Base-by-base conservation (phyloP, 2,797 vertebrate genomes). In the Distichodus sexfasciatus region DNA sequence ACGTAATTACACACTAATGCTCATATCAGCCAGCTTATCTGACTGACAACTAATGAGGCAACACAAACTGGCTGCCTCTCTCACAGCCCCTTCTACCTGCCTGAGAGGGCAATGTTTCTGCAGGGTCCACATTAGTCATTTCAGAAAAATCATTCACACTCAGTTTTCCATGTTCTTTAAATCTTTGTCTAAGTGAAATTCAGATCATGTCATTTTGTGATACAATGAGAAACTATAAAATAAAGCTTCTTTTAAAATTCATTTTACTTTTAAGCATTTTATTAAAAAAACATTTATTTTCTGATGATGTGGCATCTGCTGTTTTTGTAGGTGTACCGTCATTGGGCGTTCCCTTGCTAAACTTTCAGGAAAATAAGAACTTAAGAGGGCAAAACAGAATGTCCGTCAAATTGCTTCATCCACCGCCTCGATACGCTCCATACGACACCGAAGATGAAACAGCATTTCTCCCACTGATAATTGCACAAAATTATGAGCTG, bases 21-120 rank as follows among this genome's bases (percentile, higher is more conserved):
- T 80, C 76, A 38, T 74, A 44, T 83, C 80, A 84, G 79, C 55
- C 66, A 79, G 78, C 62, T 70, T 86, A 87, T 88, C 86, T 84
- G 84, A 88, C 84, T 69, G 67, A 80, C 73, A 69, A 76, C 72
- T 85, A 90, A 89, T 88, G 84, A 84, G 83, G 82, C 82, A 73
- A 55, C 60, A 77, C 81, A 76, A 72, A 59, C 70, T 80, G 71
- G 41, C 40, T 29, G 44, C 60, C 38, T 64, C 48, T 43, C 59
- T 38, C 33, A 28, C 33, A 1, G 8, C 3, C 26, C 11, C 6
- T 11, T 8, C 28, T 54, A 19, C 54, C 53, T 68, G 59, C 47
- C 35, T 50, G 40, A 10, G 6, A 36, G 43, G 10, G 23, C 31
- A 33, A 33, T 4, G 31, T 9, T 9, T 33, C 31, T 33, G 9